phyloP scores from a whole-genome alignment of 2,888 invertebrate genomes.

The Cheilosia variabilis region DNA sequence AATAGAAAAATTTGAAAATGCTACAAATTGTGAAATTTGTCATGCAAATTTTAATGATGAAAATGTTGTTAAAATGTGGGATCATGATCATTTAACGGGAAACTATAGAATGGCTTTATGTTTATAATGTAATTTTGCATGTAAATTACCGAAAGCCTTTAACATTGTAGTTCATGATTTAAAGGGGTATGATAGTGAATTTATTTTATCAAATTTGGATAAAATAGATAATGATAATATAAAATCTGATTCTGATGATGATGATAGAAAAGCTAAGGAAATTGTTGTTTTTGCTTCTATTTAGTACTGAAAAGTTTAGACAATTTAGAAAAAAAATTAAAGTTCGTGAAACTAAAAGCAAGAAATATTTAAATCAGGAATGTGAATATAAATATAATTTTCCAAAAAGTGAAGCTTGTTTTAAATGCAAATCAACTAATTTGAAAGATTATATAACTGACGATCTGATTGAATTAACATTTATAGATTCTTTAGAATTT shows the following conservation, averaged over 20 bases:
- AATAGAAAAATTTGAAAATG: too few species aligned
- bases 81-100: too few species aligned
- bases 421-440: too few species aligned
- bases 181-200: conserved; percentile 29
- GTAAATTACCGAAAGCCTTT: too few species aligned
- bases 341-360: conserved; percentile 8
- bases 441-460: too few species aligned
- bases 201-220: conserved; percentile 4
- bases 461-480: conserved; percentile 28
- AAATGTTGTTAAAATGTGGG: too few species aligned
- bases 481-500: conserved; percentile 37
- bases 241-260: conserved; percentile 14
- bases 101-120: too few species aligned
- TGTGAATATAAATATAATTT: conserved; percentile 19
- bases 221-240: conserved; percentile 3
- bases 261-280: conserved; percentile 1
- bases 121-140: too few species aligned
- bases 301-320: conserved; percentile 22
- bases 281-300: conserved; percentile 13
- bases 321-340: conserved; percentile 25
- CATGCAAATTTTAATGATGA: too few species aligned
- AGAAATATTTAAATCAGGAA: conserved; percentile 12
- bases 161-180: too few species aligned
- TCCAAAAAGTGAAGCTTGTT: too few species aligned
- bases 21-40: too few species aligned